Conservation (phyloP, 1,140 invertebrate species). For the Callitettix versicolor region DNA sequence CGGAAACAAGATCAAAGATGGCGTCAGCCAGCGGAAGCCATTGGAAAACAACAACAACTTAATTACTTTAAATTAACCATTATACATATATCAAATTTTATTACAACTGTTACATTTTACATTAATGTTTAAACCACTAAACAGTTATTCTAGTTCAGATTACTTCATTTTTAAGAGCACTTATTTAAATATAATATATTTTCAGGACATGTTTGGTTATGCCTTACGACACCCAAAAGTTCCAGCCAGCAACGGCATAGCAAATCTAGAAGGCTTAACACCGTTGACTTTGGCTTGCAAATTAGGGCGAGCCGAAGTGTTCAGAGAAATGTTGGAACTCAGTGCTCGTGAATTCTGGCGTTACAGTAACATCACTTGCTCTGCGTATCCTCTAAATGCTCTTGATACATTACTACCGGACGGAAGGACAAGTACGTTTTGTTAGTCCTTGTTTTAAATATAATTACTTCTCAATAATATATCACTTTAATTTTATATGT, state of each 20-base stretch:
- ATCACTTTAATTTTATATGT: not conserved
- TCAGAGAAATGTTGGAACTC: conserved; percentile 95
- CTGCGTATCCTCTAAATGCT: conserved; percentile 90
- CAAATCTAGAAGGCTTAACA: conserved; percentile 82
- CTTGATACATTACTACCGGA: conserved; percentile 90
- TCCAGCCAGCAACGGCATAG: conserved; percentile 81
- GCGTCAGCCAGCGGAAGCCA: too few species aligned
- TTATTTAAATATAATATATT: not conserved
- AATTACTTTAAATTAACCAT: too few species aligned
- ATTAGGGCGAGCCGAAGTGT: conserved; percentile 87
- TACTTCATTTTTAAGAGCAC: conserved; percentile 24
- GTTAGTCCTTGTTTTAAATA: conserved; percentile 2
- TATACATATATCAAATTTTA: too few species aligned
- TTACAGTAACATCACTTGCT: conserved; percentile 98
- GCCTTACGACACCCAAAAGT: conserved; percentile 86
- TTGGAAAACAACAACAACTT: too few species aligned
- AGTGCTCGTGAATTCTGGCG: conserved; percentile 94
- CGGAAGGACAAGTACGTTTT: conserved; percentile 79
- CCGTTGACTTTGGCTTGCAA: conserved; percentile 93
- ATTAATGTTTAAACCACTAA: too few species aligned
- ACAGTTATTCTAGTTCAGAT: too few species aligned
- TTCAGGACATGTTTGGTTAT: conserved; percentile 95
- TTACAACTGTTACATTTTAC: too few species aligned
- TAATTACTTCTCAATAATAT: not conserved
- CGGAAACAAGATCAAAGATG: too few species aligned